These are phyloP conservation scores for Chelonus formosanus DNA, from an alignment of 2,888 invertebrate species.

Conservation along the genomic window DNA sequence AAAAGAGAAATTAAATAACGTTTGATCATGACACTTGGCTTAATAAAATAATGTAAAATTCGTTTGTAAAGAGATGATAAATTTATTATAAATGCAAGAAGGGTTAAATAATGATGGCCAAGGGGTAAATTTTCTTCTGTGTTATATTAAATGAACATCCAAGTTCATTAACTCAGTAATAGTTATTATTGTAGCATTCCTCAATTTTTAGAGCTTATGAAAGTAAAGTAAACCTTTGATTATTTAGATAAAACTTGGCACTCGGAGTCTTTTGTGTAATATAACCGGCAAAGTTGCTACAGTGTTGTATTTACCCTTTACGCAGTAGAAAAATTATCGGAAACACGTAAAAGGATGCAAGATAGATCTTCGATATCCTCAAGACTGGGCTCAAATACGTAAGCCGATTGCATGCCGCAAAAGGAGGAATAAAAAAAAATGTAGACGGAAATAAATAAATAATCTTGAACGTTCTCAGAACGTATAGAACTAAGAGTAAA, in stretches of 20 bases:
- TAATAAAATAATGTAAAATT: slow-evolving; percentile 16
- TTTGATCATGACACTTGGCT: slow-evolving; percentile 29
- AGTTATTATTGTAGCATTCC: no score
- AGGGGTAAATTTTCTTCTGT: no score
- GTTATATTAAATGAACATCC: no score
- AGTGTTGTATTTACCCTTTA: slow-evolving; percentile 5
- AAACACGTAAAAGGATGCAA: slow-evolving; percentile 31
- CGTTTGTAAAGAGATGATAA: background rate
- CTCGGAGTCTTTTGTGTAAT: slow-evolving; percentile 6
- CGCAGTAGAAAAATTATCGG: background rate
- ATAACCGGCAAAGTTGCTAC: background rate
- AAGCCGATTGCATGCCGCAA: slow-evolving; percentile 17
- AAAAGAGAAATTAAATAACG: slow-evolving; percentile 28
- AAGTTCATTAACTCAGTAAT: no score
- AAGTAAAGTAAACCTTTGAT: slow-evolving; percentile 19
- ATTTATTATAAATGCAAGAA: background rate
- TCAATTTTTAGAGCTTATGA: no score
- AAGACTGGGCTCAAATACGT: slow-evolving; percentile 21
- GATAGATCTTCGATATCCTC: slow-evolving; percentile 29
- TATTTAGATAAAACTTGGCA: slow-evolving; percentile 25
- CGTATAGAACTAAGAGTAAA: slow-evolving; percentile 9
- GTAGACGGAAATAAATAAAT: slow-evolving; percentile 16
- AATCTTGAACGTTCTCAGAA: slow-evolving; percentile 15
- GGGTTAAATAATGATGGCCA: slow-evolving; percentile 1
- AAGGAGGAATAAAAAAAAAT: background rate